Evolutionary conservation across 30 jellyfish, hydroid and myxozoan species (phyloP).

Genomic region (Chironex yamaguchii): DNA sequence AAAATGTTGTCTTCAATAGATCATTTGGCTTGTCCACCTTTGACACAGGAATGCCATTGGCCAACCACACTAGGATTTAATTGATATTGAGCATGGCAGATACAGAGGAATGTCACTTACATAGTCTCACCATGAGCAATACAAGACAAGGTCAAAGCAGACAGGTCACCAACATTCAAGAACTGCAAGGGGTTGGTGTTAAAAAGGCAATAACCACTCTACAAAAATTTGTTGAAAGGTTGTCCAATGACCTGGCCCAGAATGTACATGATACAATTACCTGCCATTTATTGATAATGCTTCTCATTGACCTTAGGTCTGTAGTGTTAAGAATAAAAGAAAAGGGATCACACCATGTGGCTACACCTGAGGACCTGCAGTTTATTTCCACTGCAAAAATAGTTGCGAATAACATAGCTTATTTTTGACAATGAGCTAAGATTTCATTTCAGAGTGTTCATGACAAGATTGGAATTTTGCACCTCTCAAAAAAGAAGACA

Average conservation of each 20-base stretch:
- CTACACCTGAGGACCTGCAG: slow-evolving; percentile 1
- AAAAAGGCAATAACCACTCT: neutral
- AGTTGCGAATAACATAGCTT: too few relatives aligned
- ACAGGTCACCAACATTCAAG: neutral
- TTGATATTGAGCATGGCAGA: neutral
- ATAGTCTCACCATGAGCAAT: neutral
- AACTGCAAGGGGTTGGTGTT: neutral
- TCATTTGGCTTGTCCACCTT: neutral
- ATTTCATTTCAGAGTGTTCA: too few relatives aligned
- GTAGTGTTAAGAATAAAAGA: neutral
- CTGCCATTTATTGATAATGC: neutral
- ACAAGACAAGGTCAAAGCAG: slow-evolving; percentile 6
- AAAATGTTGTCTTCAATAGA: neutral
- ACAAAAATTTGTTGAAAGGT: neutral
- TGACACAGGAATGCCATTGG: slow-evolving; percentile 38
- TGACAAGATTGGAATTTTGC: too few relatives aligned
- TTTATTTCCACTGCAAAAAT: slow-evolving; percentile 15
- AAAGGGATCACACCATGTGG: neutral
- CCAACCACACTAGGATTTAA: neutral
- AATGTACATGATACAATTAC: slow-evolving; percentile 1
- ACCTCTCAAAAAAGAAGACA: too few relatives aligned
- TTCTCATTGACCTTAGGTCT: neutral
- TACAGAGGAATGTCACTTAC: slow-evolving; percentile 9
- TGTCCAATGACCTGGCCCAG: slow-evolving; percentile 15
- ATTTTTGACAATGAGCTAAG: too few relatives aligned